A percentile compares a stretch with the other conserved stretches of the same genome.
Conservation (phyloP, 2,113 vertebrate species). For the Cyprichromis sp. region DNA sequence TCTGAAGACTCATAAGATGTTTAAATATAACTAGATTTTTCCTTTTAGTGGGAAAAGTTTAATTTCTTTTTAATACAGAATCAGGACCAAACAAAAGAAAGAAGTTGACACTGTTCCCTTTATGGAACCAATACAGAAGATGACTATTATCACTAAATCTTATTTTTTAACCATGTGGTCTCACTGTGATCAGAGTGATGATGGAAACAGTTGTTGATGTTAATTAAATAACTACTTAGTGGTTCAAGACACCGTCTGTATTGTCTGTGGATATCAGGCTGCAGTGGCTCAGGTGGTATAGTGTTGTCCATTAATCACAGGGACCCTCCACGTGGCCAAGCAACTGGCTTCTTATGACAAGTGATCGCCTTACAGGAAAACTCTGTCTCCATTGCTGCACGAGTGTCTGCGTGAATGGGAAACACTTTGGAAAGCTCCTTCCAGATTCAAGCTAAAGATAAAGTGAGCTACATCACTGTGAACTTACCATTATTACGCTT, state of each 20-base stretch:
- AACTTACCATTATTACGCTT: not conserved
- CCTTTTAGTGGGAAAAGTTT: not conserved
- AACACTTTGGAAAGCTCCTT: not conserved
- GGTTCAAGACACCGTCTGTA: not conserved
- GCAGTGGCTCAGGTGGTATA: not conserved
- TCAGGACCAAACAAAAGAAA: not conserved
- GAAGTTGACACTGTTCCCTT: not conserved
- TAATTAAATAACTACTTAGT: not conserved
- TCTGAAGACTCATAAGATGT: not conserved
- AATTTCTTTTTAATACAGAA: not conserved
- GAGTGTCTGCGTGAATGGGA: not conserved
- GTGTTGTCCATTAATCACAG: not conserved
- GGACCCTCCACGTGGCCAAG: not conserved
- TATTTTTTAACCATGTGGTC: not conserved
- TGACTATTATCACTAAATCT: not conserved
- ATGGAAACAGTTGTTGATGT: not conserved
- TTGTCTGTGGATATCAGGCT: not conserved
- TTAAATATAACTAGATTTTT: not conserved
- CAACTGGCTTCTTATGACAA: not conserved
- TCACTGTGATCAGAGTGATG: not conserved
- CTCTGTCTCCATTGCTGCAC: not conserved
- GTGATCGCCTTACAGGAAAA: not conserved
- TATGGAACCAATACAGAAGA: not conserved
- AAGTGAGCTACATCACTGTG: not conserved
- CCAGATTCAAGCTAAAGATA: not conserved